phyloP scores from a whole-genome alignment of 2,888 invertebrate genomes.

The Ophraella communa region DNA sequence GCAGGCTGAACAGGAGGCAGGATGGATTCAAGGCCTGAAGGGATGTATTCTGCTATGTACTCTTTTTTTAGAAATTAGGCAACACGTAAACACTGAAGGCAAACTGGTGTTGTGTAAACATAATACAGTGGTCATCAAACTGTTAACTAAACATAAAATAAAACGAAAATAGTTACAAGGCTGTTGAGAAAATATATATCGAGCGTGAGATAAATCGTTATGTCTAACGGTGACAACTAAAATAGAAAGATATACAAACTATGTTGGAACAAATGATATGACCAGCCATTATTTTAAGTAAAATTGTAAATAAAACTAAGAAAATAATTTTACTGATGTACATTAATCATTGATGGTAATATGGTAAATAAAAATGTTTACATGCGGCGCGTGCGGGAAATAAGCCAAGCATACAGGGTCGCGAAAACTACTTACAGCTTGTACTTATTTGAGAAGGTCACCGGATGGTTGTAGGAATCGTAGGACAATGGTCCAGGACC shows the following conservation, averaged over 20 bases:
- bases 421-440: slow-evolving; percentile 57
- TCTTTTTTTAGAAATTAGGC: slow-evolving; percentile 45
- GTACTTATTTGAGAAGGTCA: slow-evolving; percentile 59
- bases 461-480: slow-evolving; percentile 58
- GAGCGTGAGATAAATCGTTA: slow-evolving; percentile 39
- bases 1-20: slow-evolving; percentile 32
- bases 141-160: slow-evolving; percentile 34
- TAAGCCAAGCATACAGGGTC: slow-evolving; percentile 40
- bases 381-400: slow-evolving; percentile 46
- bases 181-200: slow-evolving; percentile 35
- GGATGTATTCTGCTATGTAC: slow-evolving; percentile 41
- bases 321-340: slow-evolving; percentile 23
- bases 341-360: slow-evolving; percentile 25
- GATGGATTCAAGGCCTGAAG: slow-evolving; percentile 48
- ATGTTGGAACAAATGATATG: slow-evolving; percentile 24
- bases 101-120: slow-evolving; percentile 46
- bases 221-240: slow-evolving; percentile 23
- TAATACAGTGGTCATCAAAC: slow-evolving; percentile 40
- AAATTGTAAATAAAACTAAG: slow-evolving; percentile 22
- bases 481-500: slow-evolving; percentile 53
- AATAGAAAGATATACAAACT: slow-evolving; percentile 30
- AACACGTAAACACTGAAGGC: slow-evolving; percentile 48
- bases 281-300: slow-evolving; percentile 28
- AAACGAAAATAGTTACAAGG: slow-evolving; percentile 41
- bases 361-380: slow-evolving; percentile 46